Evolutionary conservation across 53 echinoderm and acorn worm genomes (phyloP).

Genomic region (Antedon mediterranea): DNA sequence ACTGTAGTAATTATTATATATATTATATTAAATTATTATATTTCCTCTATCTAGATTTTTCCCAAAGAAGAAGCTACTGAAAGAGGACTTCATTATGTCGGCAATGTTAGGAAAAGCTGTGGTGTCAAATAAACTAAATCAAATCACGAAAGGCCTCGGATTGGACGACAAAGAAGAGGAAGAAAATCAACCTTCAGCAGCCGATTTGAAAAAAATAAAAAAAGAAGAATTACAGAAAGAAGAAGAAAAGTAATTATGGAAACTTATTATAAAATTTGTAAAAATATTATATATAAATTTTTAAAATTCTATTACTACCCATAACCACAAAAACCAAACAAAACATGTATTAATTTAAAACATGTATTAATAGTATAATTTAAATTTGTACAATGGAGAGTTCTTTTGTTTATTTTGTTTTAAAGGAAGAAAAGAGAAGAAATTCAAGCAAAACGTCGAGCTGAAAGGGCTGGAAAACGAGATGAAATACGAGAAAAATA

Average conservation of each 20-base stretch:
- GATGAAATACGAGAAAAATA: constrained; percentile 80
- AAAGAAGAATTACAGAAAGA: constrained; percentile 34
- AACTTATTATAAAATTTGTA: background rate
- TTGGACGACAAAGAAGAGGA: constrained; percentile 31
- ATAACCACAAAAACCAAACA: background rate
- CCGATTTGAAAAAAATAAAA: constrained; percentile 35
- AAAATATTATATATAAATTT: too few species aligned
- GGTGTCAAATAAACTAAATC: constrained; percentile 42
- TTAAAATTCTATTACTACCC: background rate
- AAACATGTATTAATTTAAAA: constrained; percentile 5
- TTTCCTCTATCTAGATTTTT: too few species aligned
- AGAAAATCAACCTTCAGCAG: constrained; percentile 10
- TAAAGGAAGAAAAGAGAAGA: constrained; percentile 57
- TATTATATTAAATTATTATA: too few species aligned
- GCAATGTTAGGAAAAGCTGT: constrained; percentile 55
- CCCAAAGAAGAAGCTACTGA: background rate
- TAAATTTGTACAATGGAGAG: too few species aligned
- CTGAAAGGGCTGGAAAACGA: constrained; percentile 60
- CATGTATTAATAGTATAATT: constrained; percentile 1
- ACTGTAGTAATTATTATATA: too few species aligned
- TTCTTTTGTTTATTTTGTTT: too few species aligned
- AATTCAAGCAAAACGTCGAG: constrained; percentile 47
- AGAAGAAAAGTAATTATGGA: constrained; percentile 33
- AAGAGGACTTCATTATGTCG: constrained; percentile 13
- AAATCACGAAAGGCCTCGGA: constrained; percentile 46